Evolutionary conservation across 1,140 invertebrate genomes (phyloP), one percentile per base, ranked within the genome.

Genomic region (Diabrotica undecimpunctata): DNA sequence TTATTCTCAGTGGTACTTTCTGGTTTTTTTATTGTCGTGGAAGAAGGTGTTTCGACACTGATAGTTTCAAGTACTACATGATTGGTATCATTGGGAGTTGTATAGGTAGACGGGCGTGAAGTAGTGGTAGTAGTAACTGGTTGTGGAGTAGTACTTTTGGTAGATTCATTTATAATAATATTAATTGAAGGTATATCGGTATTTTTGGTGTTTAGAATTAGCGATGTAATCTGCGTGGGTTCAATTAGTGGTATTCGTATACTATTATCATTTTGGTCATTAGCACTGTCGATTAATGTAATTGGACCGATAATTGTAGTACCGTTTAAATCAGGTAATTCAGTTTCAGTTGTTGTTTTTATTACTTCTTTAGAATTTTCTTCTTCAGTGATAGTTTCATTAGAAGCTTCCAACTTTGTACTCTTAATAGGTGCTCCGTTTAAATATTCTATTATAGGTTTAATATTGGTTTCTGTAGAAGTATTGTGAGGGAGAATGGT

Each of bases 151-250:
- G 53, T 69, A 55, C 67, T 66, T 2, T 64, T 65, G 12, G 70
- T 68, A 5, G 66, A 67, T 65, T 67, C 65, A 57, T 68, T 73
- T 6, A 71, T 63, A 2, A 55, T 67, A 53, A 70, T 67, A 0
- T 63, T 65, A 36, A 72, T 69, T 2, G 66, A 65, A 8, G 72
- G 70, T 54, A 53, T 57, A 7, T 54, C n/a, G 25, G 56, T 46
- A 12, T 50, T 64, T 46, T 3, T 46, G n/a, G 41, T 46, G 8
- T 3, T 10, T 10, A 10, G 8, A n/a, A 46, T 46, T 6, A 8
- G 8, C 41, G 41, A 46, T 10, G 41, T 46, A 4, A 25, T 25
- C n/a, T 46, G 8, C 8, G 8, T 46, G 8, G 41, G 41, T 46
- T 46, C 41, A 10, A 46, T 46, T 46, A 46, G 6, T 46, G 41